Conservation (phyloP, 2,113 vertebrate species). For the Sceloporus undulatus region DNA sequence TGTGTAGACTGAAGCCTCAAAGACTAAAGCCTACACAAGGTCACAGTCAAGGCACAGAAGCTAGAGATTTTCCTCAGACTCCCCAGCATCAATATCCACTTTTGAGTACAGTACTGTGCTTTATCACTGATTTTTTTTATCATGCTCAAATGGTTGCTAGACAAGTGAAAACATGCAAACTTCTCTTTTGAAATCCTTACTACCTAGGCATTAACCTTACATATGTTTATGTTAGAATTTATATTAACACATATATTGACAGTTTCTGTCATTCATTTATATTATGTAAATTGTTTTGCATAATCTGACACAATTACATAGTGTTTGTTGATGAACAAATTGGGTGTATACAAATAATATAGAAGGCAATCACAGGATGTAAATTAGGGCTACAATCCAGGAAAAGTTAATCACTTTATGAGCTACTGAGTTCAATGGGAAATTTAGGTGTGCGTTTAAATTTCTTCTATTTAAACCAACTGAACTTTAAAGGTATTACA, state of each 20-base stretch:
- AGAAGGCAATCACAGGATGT: slow-evolving; percentile 39
- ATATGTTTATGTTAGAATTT: slow-evolving; percentile 67
- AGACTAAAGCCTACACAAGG: not conserved
- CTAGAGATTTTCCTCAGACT: not conserved
- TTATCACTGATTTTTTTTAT: slow-evolving; percentile 24
- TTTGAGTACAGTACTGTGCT: not conserved
- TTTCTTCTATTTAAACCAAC: not conserved
- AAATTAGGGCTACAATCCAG: not conserved
- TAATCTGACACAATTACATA: slow-evolving; percentile 62
- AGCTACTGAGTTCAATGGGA: not conserved
- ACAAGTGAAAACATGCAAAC: slow-evolving; percentile 41
- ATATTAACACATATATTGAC: slow-evolving; percentile 71
- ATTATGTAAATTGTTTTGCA: slow-evolving; percentile 69
- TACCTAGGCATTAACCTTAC: slow-evolving; percentile 60
- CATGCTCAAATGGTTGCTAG: slow-evolving; percentile 39
- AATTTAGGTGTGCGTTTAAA: not conserved
- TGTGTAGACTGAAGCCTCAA: not conserved
- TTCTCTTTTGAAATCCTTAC: slow-evolving; percentile 56
- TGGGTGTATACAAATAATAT: slow-evolving; percentile 30
- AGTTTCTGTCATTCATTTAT: slow-evolving; percentile 68
- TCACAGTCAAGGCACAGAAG: not conserved
- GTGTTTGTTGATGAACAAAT: slow-evolving; percentile 66
- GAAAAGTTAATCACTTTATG: not conserved
- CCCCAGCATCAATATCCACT: not conserved
- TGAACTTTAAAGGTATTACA: not conserved